Conservation (phyloP, 2,113 vertebrate genomes). For the Alexandromys fortis region DNA sequence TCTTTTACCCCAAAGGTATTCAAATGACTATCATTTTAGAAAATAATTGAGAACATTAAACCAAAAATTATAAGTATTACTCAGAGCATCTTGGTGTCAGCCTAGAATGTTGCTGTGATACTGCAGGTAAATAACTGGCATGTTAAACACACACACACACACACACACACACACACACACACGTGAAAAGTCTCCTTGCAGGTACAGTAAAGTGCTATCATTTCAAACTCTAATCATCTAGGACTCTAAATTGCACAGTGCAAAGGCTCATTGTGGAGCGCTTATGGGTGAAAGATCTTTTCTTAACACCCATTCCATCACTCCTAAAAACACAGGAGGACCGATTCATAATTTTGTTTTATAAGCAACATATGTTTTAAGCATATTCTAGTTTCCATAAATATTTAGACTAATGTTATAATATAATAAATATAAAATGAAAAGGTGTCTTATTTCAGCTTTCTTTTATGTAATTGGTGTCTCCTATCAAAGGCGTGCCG, state of each 20-base stretch:
- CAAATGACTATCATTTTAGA: conserved; percentile 32
- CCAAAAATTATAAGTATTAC: conserved; percentile 48
- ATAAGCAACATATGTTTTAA: conserved; percentile 1
- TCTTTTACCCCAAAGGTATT: conserved; percentile 25
- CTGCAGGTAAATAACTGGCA: neutral
- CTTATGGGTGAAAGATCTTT: conserved; percentile 5
- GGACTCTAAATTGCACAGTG: neutral
- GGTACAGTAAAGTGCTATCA: neutral
- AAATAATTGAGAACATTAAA: conserved; percentile 28
- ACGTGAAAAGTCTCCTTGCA: neutral
- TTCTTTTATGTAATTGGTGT: neutral
- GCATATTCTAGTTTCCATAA: neutral
- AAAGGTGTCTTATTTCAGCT: conserved; percentile 14
- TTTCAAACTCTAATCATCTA: neutral
- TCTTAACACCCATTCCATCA: conserved; percentile 11
- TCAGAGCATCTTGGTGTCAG: conserved; percentile 24
- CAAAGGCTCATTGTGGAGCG: neutral
- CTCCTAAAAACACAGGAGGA: neutral
- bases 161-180: no score
- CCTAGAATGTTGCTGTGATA: neutral
- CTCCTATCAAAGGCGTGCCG: neutral
- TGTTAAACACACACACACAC: neutral
- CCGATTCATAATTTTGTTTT: conserved; percentile 2
- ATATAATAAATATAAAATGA: neutral
- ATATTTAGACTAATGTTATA: conserved; percentile 25